Conservation (phyloP, 2,113 vertebrate species). For the Brienomyrus longianalis region DNA sequence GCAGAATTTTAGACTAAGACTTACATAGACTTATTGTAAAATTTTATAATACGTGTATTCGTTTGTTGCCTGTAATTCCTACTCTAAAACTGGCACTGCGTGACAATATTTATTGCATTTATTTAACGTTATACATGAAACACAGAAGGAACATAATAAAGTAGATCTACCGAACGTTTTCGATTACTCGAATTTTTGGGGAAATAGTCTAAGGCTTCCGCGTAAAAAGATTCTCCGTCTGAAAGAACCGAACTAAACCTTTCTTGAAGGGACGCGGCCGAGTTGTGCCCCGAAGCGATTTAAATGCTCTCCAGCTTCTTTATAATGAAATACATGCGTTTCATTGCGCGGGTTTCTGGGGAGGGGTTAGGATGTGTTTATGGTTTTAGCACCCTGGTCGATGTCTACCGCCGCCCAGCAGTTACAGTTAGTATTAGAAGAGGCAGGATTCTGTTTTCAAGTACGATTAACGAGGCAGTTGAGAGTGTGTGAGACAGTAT, state of each 20-base stretch:
- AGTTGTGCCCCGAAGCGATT: neutral
- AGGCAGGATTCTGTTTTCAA: neutral
- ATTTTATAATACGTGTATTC: neutral
- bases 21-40: neutral
- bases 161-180: neutral
- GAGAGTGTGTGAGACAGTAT: neutral
- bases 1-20: neutral
- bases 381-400: neutral
- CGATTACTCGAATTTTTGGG: neutral
- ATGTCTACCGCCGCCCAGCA: neutral
- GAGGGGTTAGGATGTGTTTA: neutral
- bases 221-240: neutral
- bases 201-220: neutral
- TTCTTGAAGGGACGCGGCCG: neutral
- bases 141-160: neutral
- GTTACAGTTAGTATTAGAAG: neutral
- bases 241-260: neutral
- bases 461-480: neutral
- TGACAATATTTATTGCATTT: neutral
- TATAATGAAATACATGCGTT: neutral
- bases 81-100: neutral
- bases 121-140: neutral
- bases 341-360: neutral
- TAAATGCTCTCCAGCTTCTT: neutral
- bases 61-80: neutral